Evolutionary conservation across 2,797 vertebrate species (phyloP), one percentile per base, ranked within the genome.

Genomic region (Protonibea diacanthus): DNA sequence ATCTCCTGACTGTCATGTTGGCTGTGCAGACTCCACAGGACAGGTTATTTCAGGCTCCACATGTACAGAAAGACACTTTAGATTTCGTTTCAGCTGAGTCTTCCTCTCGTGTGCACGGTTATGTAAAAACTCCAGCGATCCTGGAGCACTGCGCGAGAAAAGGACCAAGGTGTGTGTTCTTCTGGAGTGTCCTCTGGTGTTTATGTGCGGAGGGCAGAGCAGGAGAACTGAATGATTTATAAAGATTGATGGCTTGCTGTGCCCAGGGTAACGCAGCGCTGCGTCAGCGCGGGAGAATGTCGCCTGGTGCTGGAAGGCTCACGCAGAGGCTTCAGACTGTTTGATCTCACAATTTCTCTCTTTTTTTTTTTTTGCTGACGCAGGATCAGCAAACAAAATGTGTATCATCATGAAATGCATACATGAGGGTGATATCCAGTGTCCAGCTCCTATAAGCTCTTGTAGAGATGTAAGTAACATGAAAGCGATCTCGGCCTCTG

Each of bases 171-270:
- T 77, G 53, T 80, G 78, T 71, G 53, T 64, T 48, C 27, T 25
- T 20, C 13, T 4, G 5, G 71, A 23, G 74, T 73, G 58, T 62
- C 18, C 27, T 52, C 17, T 8, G 0, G 76, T 76, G 60, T 82
- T 40, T 71, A 70, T 53, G 78, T 42, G 71, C 58, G 75, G 29
- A 80, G 76, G 77, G 74, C 78, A 76, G 74, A 80, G 75, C 82
- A 68, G 69, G 78, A 77, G 83, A 87, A 29, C 83, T 91, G 85
- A 89, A 91, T 89, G 88, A 93, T 92, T 88, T 89, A 89, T 91
- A 88, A 82, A 86, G 87, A 91, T 85, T 90, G 89, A 92, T 92
- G 89, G 77, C 74, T 76, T 12, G 14, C 77, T 74, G 81, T 60
- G 76, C 61, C 47, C 4, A 57, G 76, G 33, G 67, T 64, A 76